A percentile compares a stretch with the other conserved stretches of the same genome.
phyloP scores from a whole-genome alignment of 2,888 invertebrate species.

The Lypha dubia region DNA sequence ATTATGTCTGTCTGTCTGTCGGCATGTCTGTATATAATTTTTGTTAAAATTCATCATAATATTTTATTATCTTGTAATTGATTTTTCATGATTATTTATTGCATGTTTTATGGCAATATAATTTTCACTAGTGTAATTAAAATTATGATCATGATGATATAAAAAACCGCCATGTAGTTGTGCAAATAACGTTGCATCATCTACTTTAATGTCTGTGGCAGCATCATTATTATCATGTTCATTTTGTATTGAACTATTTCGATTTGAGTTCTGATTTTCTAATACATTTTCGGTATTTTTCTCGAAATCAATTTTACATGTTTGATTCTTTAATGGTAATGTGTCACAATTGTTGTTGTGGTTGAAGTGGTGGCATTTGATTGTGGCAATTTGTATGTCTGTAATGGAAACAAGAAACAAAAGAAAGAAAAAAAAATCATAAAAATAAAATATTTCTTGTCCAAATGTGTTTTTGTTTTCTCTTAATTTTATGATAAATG shows the following conservation, averaged over 20 bases:
- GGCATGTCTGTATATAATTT: too few species aligned
- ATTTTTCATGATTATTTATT: conserved; percentile 17
- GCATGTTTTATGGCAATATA: conserved; percentile 3
- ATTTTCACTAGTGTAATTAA: conserved; percentile 4
- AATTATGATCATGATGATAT: conserved; percentile 73
- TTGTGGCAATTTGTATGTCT: conserved; percentile 58
- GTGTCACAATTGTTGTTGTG: conserved; percentile 52
- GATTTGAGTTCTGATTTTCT: conserved; percentile 31
- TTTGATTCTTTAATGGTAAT: conserved; percentile 51
- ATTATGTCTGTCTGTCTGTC: neutral
- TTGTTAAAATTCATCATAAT: conserved; percentile 44
- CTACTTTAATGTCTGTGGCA: conserved; percentile 61
- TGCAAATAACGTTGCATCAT: conserved; percentile 77
- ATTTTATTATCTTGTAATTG: conserved; percentile 27
- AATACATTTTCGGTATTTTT: conserved; percentile 63
- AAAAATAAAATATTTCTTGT: conserved; percentile 38
- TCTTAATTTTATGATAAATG: conserved; percentile 5
- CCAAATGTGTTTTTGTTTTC: conserved; percentile 14
- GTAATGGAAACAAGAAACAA: conserved; percentile 57
- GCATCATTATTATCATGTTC: conserved; percentile 48
- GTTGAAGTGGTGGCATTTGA: conserved; percentile 52
- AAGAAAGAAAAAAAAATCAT: conserved; percentile 43
- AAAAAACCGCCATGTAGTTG: conserved; percentile 79
- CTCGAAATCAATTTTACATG: conserved; percentile 68
- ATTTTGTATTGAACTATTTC: conserved; percentile 38